Evolutionary conservation across 2,888 invertebrate genomes (phyloP), one percentile per base, ranked within the genome.

Genomic region (Lepidocyrtoides sp.): DNA sequence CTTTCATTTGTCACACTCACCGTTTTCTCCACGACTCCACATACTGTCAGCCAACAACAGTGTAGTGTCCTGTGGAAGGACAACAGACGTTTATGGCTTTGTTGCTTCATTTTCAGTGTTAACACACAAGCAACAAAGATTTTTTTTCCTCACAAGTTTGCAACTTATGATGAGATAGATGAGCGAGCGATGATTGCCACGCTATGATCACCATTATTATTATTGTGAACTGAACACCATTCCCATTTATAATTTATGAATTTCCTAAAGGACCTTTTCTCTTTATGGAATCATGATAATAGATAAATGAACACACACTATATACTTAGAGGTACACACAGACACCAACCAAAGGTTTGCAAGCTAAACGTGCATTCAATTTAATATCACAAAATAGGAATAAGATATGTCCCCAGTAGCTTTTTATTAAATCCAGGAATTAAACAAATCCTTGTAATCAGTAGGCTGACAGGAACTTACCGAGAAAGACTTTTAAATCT

Each of bases 381-480:
- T 63, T 29, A 29, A 44, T 44, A 72, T 81, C 57, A 60, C 32
- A 51, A 41, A 60, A 81, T 60, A 60, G 14, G 1, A 36, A 23
- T 41, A 60, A 81, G 23, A 20, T n/a, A 81, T 36, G 36, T 36
- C 2, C n/a, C 54, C 29, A 20, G 1, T 0, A 48, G 75, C 54
- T 51, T 32, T 57, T 77, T 77, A 77, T 89, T 82, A 89, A 89
- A 84, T 75, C 75, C 89, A 63, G 89, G 89, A 89, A 89, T 89
- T 60, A 51, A 77, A 75, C 83, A 88, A 88, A 88, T 88, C 88
- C 81, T 69, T 51, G 41, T 88, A 88, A 88, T 88, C 88, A 88
- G 88, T 88, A 32, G 17, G 17, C 44, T 12, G n/a, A 36, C 51
- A 66, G 69, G 63, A 88, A 66, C 63, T 88, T 66, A 26, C 44